Conservation (phyloP, 1,140 invertebrate genomes). For the Theocolax elegans region DNA sequence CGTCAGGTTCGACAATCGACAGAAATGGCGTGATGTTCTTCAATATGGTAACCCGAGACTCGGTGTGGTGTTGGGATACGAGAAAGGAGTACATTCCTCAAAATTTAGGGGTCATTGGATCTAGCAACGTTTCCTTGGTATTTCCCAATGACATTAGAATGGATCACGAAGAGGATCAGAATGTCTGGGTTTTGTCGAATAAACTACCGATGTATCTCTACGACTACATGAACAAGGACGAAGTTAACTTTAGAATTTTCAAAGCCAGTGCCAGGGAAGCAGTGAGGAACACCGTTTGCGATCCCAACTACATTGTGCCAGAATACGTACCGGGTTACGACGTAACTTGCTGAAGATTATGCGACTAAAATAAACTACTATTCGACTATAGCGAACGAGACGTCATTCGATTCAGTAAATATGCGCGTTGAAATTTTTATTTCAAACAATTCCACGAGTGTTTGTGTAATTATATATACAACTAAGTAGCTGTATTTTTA, state of each 20-base stretch:
- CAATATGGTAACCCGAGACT: slow-evolving; percentile 79
- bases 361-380: too few species aligned
- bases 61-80: slow-evolving; percentile 83
- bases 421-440: too few species aligned
- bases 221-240: slow-evolving; percentile 71
- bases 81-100: slow-evolving; percentile 74
- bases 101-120: slow-evolving; percentile 73
- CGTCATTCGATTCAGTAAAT: too few species aligned
- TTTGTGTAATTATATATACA: too few species aligned
- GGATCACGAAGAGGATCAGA: slow-evolving; percentile 75
- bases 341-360: slow-evolving; percentile 54
- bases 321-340: slow-evolving; percentile 54
- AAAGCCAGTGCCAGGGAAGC: slow-evolving; percentile 72
- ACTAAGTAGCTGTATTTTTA: neutral
- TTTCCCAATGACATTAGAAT: slow-evolving; percentile 85
- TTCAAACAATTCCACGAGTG: too few species aligned
- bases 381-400: too few species aligned
- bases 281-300: slow-evolving; percentile 76
- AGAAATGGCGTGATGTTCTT: slow-evolving; percentile 80
- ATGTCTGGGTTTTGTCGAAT: slow-evolving; percentile 81
- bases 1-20: slow-evolving; percentile 78
- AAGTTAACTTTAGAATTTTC: slow-evolving; percentile 79
- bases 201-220: slow-evolving; percentile 80
- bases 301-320: slow-evolving; percentile 67
- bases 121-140: slow-evolving; percentile 71